Conservation (phyloP, 2,797 vertebrate species). For the Ctenochaetus hawaiiensis region DNA sequence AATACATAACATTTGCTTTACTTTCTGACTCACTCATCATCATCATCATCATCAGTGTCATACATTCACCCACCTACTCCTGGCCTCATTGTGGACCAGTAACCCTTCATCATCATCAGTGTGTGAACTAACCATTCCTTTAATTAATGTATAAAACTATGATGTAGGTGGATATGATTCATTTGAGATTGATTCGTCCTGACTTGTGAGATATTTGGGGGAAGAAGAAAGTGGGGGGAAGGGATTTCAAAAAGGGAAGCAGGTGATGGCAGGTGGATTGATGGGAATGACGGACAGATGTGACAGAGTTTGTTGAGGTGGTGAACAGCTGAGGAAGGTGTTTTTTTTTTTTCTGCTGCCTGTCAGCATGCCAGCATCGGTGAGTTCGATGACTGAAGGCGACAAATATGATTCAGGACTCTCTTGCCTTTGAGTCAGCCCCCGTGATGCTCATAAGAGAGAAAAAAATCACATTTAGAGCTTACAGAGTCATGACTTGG, state of each 20-base stretch:
- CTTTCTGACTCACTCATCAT: conserved; percentile 14
- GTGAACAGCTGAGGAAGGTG: conserved; percentile 32
- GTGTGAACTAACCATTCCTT: conserved; percentile 80
- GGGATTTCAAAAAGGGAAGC: conserved; percentile 2
- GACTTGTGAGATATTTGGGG: conserved; percentile 40
- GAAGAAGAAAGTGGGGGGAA: neutral
- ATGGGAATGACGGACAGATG: conserved; percentile 42
- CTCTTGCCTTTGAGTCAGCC: conserved; percentile 40
- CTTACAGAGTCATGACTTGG: conserved; percentile 24
- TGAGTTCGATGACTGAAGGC: conserved; percentile 35
- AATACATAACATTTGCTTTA: conserved; percentile 1
- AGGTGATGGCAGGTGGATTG: conserved; percentile 14
- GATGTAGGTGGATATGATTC: conserved; percentile 62
- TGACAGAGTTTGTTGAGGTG: conserved; percentile 52
- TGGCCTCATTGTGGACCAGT: conserved; percentile 30
- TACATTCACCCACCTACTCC: conserved; percentile 23
- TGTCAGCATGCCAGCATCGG: conserved; percentile 46
- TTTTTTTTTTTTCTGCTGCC: conserved; percentile 34
- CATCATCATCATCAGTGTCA: too few relatives aligned
- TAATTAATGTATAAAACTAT: conserved; percentile 82
- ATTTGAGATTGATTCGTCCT: conserved; percentile 67
- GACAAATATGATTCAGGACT: conserved; percentile 39
- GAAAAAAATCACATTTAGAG: conserved; percentile 35
- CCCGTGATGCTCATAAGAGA: conserved; percentile 31
- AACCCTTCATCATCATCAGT: conserved; percentile 25